Conservation (phyloP, 2,888 invertebrate species). For the Zhuqinia jingwanae region DNA sequence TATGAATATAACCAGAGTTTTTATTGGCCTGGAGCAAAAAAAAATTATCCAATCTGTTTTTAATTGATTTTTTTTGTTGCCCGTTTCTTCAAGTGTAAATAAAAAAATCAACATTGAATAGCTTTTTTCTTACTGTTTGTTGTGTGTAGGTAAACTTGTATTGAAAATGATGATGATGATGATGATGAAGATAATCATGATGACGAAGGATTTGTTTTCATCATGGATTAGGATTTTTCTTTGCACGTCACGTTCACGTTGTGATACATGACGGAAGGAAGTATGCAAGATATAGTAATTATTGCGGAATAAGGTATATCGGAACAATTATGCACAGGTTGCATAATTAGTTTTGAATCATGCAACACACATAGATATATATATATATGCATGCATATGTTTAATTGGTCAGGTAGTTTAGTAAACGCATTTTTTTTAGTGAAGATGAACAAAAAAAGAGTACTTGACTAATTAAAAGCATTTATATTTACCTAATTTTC, state of each 20-base stretch:
- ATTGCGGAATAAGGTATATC: background rate
- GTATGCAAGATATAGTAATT: too few species aligned
- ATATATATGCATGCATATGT: background rate
- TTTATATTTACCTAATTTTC: background rate
- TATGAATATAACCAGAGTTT: too few species aligned
- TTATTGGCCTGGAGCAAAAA: background rate
- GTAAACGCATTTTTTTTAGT: background rate
- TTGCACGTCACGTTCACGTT: slow-evolving; percentile 12
- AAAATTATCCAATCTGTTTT: slow-evolving; percentile 7
- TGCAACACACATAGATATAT: too few species aligned
- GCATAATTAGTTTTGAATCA: slow-evolving; percentile 35
- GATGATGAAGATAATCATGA: slow-evolving; percentile 2
- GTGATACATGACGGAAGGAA: slow-evolving; percentile 16
- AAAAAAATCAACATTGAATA: slow-evolving; percentile 36
- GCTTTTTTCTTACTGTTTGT: background rate
- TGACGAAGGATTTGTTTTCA: slow-evolving; percentile 29
- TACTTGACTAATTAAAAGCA: slow-evolving; percentile 4
- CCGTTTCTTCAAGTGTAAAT: background rate
- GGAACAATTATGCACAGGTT: background rate
- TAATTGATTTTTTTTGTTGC: slow-evolving; percentile 65
- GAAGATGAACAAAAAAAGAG: background rate
- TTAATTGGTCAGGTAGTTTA: background rate
- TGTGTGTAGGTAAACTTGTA: background rate
- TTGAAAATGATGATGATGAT: background rate
- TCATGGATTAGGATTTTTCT: background rate